These are phyloP conservation scores for Sturnira hondurensis DNA, from an alignment of 2,113 vertebrate species.

Conservation along the genomic window DNA sequence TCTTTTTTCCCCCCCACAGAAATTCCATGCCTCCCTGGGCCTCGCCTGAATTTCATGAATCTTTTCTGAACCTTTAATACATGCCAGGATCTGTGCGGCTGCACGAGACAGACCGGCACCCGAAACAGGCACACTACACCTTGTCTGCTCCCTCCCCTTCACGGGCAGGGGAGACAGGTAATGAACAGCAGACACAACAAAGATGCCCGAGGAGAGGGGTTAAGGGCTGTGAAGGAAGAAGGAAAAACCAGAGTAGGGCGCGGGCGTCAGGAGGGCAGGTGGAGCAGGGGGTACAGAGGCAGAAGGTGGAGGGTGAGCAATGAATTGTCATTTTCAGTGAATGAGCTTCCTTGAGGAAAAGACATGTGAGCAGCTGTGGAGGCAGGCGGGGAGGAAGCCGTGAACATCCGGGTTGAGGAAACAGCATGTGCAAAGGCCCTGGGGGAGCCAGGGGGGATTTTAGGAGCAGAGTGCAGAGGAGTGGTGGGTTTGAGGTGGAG, in stretches of 20 bases:
- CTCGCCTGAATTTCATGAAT: background rate
- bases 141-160: background rate
- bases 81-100: background rate
- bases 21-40: background rate
- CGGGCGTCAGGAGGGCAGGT: background rate
- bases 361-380: background rate
- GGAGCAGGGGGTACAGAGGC: accelerated
- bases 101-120: background rate
- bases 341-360: background rate
- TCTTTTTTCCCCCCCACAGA: background rate
- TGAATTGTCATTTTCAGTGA: background rate
- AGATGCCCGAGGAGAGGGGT: background rate
- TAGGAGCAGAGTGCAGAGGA: background rate
- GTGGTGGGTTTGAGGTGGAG: background rate
- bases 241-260: background rate
- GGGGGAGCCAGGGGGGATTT: background rate
- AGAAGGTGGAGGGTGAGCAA: accelerated
- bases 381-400: background rate
- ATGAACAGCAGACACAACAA: accelerated
- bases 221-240: no score
- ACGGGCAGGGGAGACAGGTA: background rate
- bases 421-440: background rate
- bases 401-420: background rate
- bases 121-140: accelerated
- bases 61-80: background rate